Conservation (phyloP, 1,140 invertebrate genomes). For the Gerris buenoi region DNA sequence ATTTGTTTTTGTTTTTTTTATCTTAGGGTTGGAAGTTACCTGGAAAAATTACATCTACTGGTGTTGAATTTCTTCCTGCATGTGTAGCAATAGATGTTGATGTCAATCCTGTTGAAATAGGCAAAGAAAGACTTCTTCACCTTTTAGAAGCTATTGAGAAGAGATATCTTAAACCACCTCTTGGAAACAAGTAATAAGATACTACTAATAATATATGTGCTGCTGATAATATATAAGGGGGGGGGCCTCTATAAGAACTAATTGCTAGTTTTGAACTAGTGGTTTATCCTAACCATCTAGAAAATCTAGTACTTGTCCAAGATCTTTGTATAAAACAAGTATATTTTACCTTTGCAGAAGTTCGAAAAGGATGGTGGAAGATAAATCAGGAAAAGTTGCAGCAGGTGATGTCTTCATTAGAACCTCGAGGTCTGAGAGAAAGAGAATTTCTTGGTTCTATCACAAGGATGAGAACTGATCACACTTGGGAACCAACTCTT, state of each 20-base stretch:
- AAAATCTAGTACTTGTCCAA: no score
- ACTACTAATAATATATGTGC: no score
- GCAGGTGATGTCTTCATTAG: conserved; percentile 54
- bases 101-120: conserved; percentile 47
- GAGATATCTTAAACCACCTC: conserved; percentile 81
- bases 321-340: no score
- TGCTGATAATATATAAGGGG: no score
- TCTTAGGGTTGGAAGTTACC: conserved; percentile 64
- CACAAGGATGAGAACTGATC: conserved; percentile 16
- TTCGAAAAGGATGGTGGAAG: conserved; percentile 79
- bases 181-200: conserved; percentile 44
- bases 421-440: conserved; percentile 75
- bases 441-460: conserved; percentile 53
- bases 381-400: conserved; percentile 63
- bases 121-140: conserved; percentile 58
- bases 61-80: conserved; percentile 37
- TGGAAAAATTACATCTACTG: conserved; percentile 41
- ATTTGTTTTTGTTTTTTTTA: no score
- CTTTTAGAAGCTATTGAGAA: conserved; percentile 82
- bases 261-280: no score
- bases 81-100: conserved; percentile 35
- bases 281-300: no score
- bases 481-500: conserved; percentile 18
- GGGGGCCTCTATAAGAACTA: no score
- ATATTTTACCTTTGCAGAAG: no score